phyloP scores from a whole-genome alignment of 2,888 invertebrate species.

The Drosophila pegasa region DNA sequence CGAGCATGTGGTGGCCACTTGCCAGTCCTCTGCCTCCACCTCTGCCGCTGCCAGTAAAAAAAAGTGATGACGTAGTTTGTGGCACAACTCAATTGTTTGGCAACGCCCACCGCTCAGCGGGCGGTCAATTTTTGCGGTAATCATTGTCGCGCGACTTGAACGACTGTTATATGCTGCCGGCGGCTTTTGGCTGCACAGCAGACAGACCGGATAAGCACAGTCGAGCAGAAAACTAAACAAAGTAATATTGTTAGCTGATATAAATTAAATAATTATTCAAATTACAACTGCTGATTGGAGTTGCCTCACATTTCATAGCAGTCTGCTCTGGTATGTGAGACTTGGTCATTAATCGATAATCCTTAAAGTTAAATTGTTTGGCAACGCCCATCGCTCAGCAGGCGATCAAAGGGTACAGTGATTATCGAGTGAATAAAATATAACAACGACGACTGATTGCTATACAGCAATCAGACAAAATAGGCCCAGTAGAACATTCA shows the following conservation, averaged over 20 bases:
- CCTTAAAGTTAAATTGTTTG: background rate
- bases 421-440: background rate
- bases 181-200: conserved; percentile 35
- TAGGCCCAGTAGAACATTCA: background rate
- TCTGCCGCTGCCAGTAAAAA: conserved; percentile 47
- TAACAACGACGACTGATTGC: background rate
- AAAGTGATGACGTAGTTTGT: conserved; percentile 80
- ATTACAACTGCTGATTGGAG: background rate
- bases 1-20: conserved; percentile 29
- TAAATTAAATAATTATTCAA: background rate
- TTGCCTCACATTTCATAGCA: background rate
- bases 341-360: background rate
- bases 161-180: conserved; percentile 47
- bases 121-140: conserved; percentile 61
- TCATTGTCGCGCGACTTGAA: conserved; percentile 55
- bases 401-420: background rate
- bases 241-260: background rate
- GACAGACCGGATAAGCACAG: conserved; percentile 2
- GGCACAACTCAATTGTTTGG: conserved; percentile 75
- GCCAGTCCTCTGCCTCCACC: conserved; percentile 26
- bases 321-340: background rate
- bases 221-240: background rate
- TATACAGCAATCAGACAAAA: background rate
- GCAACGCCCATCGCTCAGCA: background rate
- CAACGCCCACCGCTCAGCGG: conserved; percentile 71